These are phyloP conservation scores for Willisornis vidua DNA, from an alignment of 2,113 vertebrate species.

Conservation along the genomic window DNA sequence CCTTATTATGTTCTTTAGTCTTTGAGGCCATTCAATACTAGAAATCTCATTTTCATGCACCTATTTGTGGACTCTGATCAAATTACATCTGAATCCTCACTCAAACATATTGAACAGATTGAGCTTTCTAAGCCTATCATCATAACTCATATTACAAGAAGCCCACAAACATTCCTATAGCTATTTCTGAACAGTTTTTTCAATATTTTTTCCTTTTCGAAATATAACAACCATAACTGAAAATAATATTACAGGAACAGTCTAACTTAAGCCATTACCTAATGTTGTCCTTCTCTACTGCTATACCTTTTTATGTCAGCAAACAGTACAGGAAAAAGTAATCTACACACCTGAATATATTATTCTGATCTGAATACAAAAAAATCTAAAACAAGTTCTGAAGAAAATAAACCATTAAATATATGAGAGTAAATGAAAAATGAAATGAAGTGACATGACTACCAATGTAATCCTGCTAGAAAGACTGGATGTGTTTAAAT, in stretches of 20 bases:
- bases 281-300: neutral
- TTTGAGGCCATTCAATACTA: neutral
- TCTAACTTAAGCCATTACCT: neutral
- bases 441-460: neutral
- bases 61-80: neutral
- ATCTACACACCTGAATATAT: neutral
- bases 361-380: neutral
- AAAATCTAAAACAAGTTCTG: neutral
- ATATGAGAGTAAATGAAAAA: neutral
- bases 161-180: neutral
- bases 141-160: neutral
- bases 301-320: neutral
- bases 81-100: slow-evolving; percentile 20
- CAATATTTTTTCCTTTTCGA: neutral
- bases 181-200: slow-evolving; percentile 1
- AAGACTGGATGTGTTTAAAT: neutral
- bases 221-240: neutral
- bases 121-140: neutral
- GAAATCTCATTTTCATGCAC: slow-evolving; percentile 1
- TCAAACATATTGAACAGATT: neutral
- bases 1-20: neutral
- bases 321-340: neutral
- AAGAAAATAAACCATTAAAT: neutral
- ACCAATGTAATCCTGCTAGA: neutral
- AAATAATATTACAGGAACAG: neutral